Percentiles rank a stretch among this genome's conserved stretches.
phyloP scores from a whole-genome alignment of 1,140 invertebrate genomes.

The Drosophila quadrilineata region DNA sequence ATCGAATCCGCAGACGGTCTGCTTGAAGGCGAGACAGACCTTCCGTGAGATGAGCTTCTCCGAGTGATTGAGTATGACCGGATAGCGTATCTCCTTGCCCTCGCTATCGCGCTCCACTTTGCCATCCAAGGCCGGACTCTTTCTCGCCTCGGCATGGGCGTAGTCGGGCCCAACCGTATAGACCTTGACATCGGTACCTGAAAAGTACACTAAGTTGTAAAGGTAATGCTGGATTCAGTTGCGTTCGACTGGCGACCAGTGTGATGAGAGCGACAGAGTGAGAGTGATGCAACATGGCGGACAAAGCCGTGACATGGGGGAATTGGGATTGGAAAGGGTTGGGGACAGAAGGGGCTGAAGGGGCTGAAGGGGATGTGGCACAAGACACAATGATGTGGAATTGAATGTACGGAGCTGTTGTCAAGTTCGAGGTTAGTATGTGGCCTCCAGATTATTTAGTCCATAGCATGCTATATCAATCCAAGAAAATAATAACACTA shows the following conservation, averaged over 20 bases:
- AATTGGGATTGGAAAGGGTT: too few relatives aligned
- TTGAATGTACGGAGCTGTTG: too few relatives aligned
- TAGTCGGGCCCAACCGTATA: conserved; percentile 95
- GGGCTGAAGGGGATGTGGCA: too few relatives aligned
- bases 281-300: too few relatives aligned
- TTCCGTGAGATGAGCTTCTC: conserved; percentile 99
- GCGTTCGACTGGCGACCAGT: conserved; percentile 76
- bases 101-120: conserved; percentile 99
- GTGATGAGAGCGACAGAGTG: too few relatives aligned
- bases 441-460: too few relatives aligned
- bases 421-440: too few relatives aligned
- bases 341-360: too few relatives aligned
- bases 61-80: conserved; percentile 97
- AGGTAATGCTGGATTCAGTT: conserved; percentile 81
- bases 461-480: too few relatives aligned
- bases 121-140: conserved; percentile 98
- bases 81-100: conserved; percentile 99
- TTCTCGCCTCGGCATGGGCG: conserved; percentile 99
- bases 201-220: conserved; percentile 81
- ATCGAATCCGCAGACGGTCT: conserved; percentile 99
- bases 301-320: too few relatives aligned
- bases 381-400: too few relatives aligned
- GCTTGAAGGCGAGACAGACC: conserved; percentile 98
- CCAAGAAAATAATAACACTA: too few relatives aligned
- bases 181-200: conserved; percentile 85